Evolutionary conservation across 1,140 invertebrate species (phyloP).

Genomic region (Aphelinus atriplicis): DNA sequence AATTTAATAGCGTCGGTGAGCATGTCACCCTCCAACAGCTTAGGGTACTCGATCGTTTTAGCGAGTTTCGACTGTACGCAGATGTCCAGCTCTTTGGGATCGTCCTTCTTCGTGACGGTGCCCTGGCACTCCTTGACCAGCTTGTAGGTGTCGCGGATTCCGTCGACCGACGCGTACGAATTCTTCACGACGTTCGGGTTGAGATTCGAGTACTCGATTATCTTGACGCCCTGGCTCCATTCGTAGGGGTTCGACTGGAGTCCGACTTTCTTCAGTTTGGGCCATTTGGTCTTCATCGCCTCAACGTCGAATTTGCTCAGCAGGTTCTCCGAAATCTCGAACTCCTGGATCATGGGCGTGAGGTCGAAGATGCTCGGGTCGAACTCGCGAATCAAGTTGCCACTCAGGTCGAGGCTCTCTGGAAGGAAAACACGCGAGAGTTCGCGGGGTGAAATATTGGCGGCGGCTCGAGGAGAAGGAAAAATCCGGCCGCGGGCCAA

Average conservation of each 20-base stretch:
- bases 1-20: neutral
- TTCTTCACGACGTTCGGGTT: constrained; percentile 29
- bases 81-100: constrained; percentile 17
- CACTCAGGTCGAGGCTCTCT: constrained; percentile 35
- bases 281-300: constrained; percentile 32
- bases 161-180: constrained; percentile 26
- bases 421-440: neutral
- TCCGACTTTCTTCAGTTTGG: constrained; percentile 31
- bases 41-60: constrained; percentile 21
- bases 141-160: constrained; percentile 25
- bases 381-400: constrained; percentile 33
- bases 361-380: constrained; percentile 30
- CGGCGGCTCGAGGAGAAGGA: too few species aligned
- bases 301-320: constrained; percentile 26
- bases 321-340: constrained; percentile 34
- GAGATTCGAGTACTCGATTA: constrained; percentile 27
- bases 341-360: constrained; percentile 25
- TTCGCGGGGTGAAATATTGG: too few species aligned
- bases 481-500: too few species aligned
- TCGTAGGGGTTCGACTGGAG: constrained; percentile 37
- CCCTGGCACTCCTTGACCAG: constrained; percentile 22
- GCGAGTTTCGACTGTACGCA: constrained; percentile 22
- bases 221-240: constrained; percentile 18
- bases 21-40: constrained; percentile 27
- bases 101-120: constrained; percentile 15